Evolutionary conservation across 2,797 vertebrate species (phyloP), one percentile per base, ranked within the genome.

Genomic region (Parauchenoglanis punctatus): DNA sequence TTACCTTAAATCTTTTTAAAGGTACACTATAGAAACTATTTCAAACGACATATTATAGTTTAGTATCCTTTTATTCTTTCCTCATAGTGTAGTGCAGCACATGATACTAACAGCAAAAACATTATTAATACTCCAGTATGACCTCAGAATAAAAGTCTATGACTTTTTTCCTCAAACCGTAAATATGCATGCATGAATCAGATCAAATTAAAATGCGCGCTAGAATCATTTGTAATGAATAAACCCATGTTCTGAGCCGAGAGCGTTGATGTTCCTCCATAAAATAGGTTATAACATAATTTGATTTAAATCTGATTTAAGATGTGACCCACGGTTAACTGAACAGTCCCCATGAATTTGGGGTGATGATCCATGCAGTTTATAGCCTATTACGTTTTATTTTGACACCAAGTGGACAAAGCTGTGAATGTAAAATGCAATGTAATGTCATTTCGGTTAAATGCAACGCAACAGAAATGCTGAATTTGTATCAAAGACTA

Each of bases 281-380:
- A 83, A 83, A 83, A 83, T 35, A 35, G 63, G 15, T 12, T 68
- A 3, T 10, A 83, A 68, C 63, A 83, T 83, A 54, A 83, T 68
- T 54, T 68, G 81, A 83, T 83, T 83, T 54, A 25, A 54, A 6
- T 68, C n/a, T 52, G 46, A 68, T 68, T 68, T 68, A 13, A 25
- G 20, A 61, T 13, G 56, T 52, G 84, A 85, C 40, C 72, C 72
- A 46, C 72, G n/a, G 72, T 76, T 85, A 65, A 77, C 18, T 35
- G 72, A 77, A 44, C n/a, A 76, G 44, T 61, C 84, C 68, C 73
- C 17, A 28, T 75, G 31, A 75, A 85, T 68, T 68, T 68, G 63
- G 46, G 63, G n/a, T 83, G 91, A 83, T 83, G 63, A 52, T 83
- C n/a, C 44, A 35, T 83, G 81, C 44, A 67, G 81, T 52, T 67